Evolutionary conservation across 2,113 vertebrate genomes (phyloP), one percentile per base, ranked within the genome.

Genomic region (Clinocottus analis): DNA sequence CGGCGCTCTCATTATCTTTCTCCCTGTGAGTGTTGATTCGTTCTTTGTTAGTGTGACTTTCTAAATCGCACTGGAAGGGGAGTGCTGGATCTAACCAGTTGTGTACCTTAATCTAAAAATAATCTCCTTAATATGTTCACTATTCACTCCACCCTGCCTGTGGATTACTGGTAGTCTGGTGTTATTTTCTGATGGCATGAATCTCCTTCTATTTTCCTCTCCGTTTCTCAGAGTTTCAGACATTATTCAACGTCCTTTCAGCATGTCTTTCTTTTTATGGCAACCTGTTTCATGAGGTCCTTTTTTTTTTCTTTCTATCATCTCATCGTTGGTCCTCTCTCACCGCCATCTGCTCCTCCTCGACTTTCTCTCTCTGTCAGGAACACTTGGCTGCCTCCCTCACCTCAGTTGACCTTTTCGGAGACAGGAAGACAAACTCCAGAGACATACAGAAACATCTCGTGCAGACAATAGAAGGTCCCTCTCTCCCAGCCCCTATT

Each of bases 281-380:
- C 76, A 58, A 19, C 59, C 69, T 41, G 23, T 80, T 88, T 84
- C 72, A 86, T 41, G 84, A 83, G 63, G 19, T 72, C 65, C 29
- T 87, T 79, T 88, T 76, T 56, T 65, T 58, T 88, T 81, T 88
- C 72, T 59, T 88, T 81, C 85, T 78, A 89, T 85, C 75, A 79
- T 73, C 65, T 77, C 35, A 31, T 80, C 83, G 77, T 67, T 27
- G 4, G 4, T 66, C 27, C 35, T 29, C 29, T 58, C 62, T 53
- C n/a, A 19, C 41, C 16, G 11, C 75, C 77, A 72, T 17, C 59
- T 70, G 66, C 66, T 79, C 51, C 37, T 71, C 75, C 37, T 63
- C 43, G 5, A 35, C 39, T 72, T 60, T 72, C 13, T 69, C 51
- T 66, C 65, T 66, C 71, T 16, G 61, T 81, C 77, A 55, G 45